These are phyloP conservation scores for Copidosoma floridanum DNA, from an alignment of 1,140 invertebrate genomes.

Conservation along the genomic window DNA sequence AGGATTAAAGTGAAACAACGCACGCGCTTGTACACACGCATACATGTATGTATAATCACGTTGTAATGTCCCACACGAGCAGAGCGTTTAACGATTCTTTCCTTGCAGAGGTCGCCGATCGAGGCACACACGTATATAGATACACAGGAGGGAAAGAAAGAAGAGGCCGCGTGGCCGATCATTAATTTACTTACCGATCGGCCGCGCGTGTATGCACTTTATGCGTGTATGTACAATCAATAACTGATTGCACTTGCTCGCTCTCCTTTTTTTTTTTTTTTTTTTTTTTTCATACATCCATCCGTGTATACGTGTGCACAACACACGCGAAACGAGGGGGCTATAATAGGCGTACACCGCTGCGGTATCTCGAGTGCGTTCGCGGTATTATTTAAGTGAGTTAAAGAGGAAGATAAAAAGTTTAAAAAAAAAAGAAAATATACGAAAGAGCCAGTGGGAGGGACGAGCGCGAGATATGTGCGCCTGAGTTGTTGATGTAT, in stretches of 20 bases:
- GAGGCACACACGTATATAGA: background rate
- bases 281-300: no score
- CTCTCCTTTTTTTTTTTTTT: no score
- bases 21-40: background rate
- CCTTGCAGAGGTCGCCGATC: background rate
- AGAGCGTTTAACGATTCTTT: conserved; percentile 10
- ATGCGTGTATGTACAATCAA: no score
- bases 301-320: no score
- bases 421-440: background rate
- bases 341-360: no score
- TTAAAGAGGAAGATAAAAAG: background rate
- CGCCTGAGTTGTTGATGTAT: background rate
- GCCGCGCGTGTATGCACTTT: no score
- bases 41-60: no score
- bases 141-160: no score
- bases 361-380: background rate
- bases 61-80: background rate
- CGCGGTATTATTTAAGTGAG: background rate
- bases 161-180: background rate
- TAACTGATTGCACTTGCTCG: conserved; percentile 8
- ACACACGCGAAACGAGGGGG: no score
- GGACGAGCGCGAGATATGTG: background rate
- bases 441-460: background rate
- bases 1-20: no score
- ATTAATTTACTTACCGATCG: conserved; percentile 16